Evolutionary conservation across 64 coral and sea anemone species (phyloP), one percentile per base, ranked within the genome.

Genomic region (Actinia equina): DNA sequence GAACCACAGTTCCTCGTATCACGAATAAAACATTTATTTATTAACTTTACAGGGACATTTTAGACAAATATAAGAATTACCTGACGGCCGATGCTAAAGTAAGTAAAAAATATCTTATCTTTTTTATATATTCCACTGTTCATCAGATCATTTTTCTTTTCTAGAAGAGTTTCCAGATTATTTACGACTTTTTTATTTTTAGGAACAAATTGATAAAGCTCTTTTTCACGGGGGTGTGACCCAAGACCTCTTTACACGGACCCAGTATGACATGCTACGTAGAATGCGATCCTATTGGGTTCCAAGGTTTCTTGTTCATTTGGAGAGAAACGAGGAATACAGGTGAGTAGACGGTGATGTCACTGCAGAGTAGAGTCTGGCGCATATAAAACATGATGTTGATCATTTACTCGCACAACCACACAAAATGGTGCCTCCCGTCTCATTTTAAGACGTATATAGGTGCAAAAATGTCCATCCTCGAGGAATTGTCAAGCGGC

Each of bases 211-310:
- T 18, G 91, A 92, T 18, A 89, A 88, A 88, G 97, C 97, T 12
- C 81, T 95, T 22, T 90, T 88, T 52, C 86, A 99, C 56, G 91
- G 88, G 2, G 97, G 97, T 8, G 77, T 99, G 22, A 99, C 97
- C 17, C 90, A 95, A 80, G 97, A 99, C 61, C 77, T 99, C 7
- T 99, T 99, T 64, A 92, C 93, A 44, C 86, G 97, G 44, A 99
- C 97, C 13, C 97, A 99, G 64, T 99, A 99, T 80, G 97, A 99
- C 82, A 83, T 92, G 65, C 49, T 99, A n/a, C 83, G 97, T 8
- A 95, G 97, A 57, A 60, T 99, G 65, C 79, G 97, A 17, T 95
- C 97, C 7, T 99, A 99, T 20, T 99, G 97, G 97, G 91, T 95
- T 37, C 97, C 97, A 52, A 92, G 97, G 60, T 99, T 99, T 58